Evolutionary conservation across 2,797 vertebrate genomes (phyloP).

Genomic region (Benthosema pterotum): DNA sequence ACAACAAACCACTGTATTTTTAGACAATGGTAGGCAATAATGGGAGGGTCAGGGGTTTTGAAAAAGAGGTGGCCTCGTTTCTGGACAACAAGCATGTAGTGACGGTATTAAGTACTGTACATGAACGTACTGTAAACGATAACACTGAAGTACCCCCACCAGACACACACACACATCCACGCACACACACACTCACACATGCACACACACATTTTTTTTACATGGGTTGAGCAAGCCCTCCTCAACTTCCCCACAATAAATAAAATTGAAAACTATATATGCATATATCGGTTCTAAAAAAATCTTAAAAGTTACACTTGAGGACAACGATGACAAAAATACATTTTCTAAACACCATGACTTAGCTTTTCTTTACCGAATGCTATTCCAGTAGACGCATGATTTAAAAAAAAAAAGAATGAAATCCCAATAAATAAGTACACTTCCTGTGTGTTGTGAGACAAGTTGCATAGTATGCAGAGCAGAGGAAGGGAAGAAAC

Average conservation of each 20-base stretch:
- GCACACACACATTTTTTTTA: slow-evolving; percentile 24
- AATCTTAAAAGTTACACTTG: slow-evolving; percentile 31
- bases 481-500: slow-evolving; percentile 55
- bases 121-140: slow-evolving; percentile 69
- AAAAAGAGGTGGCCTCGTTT: slow-evolving; percentile 11
- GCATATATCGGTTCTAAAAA: slow-evolving; percentile 46
- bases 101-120: slow-evolving; percentile 49
- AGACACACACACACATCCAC: neutral
- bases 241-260: slow-evolving; percentile 69
- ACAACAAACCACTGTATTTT: too few species aligned
- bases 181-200: neutral
- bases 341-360: slow-evolving; percentile 25
- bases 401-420: slow-evolving; percentile 86
- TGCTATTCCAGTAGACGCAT: slow-evolving; percentile 85
- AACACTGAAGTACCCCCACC: slow-evolving; percentile 69
- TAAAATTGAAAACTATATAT: slow-evolving; percentile 45
- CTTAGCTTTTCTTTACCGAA: slow-evolving; percentile 33
- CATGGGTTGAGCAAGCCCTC: slow-evolving; percentile 60
- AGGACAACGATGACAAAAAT: slow-evolving; percentile 49
- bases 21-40: too few species aligned
- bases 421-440: slow-evolving; percentile 94
- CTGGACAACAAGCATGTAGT: slow-evolving; percentile 27
- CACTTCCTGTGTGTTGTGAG: slow-evolving; percentile 83
- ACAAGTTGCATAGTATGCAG: slow-evolving; percentile 86
- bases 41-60: too few species aligned